A percentile compares a stretch with the other conserved stretches of the same genome.
Conservation (phyloP, 2,888 invertebrate species). For the Agrypnus murinus region DNA sequence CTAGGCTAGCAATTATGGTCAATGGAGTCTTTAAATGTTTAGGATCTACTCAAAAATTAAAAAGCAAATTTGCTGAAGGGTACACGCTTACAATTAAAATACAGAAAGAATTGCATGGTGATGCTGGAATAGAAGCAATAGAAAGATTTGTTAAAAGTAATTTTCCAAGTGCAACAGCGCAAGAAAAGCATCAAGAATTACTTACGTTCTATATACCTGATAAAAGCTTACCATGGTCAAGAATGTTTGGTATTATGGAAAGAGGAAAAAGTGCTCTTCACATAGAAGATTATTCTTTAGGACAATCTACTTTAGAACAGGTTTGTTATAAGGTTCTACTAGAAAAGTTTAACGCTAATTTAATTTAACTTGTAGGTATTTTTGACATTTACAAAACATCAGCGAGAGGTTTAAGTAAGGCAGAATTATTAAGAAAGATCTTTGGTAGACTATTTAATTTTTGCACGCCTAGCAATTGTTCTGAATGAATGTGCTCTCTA, state of each 20-base stretch:
- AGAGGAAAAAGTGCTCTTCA: constrained; percentile 68
- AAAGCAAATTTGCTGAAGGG: constrained; percentile 84
- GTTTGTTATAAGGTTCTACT: constrained; percentile 54
- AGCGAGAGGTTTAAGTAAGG: constrained; percentile 56
- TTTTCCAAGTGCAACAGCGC: constrained; percentile 67
- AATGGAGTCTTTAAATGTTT: constrained; percentile 87
- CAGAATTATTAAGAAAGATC: too few relatives aligned
- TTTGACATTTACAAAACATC: constrained; percentile 78
- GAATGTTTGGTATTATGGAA: constrained; percentile 86
- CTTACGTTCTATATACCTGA: constrained; percentile 81
- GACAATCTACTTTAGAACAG: constrained; percentile 89
- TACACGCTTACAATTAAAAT: constrained; percentile 70
- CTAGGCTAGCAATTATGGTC: constrained; percentile 88
- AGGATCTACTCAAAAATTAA: constrained; percentile 87
- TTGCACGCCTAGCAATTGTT: too few relatives aligned
- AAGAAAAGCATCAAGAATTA: constrained; percentile 83
- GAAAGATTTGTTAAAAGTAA: constrained; percentile 62
- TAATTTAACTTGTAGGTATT: constrained; percentile 72
- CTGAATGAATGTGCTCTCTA: too few relatives aligned
- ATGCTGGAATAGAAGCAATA: constrained; percentile 46
- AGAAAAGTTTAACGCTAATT: neutral
- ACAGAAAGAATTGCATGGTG: constrained; percentile 57
- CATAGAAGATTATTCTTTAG: constrained; percentile 87
- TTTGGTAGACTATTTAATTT: too few relatives aligned
- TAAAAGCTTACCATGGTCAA: constrained; percentile 79